phyloP scores from a whole-genome alignment of 1,140 invertebrate species.

The Zophobas atratus region DNA sequence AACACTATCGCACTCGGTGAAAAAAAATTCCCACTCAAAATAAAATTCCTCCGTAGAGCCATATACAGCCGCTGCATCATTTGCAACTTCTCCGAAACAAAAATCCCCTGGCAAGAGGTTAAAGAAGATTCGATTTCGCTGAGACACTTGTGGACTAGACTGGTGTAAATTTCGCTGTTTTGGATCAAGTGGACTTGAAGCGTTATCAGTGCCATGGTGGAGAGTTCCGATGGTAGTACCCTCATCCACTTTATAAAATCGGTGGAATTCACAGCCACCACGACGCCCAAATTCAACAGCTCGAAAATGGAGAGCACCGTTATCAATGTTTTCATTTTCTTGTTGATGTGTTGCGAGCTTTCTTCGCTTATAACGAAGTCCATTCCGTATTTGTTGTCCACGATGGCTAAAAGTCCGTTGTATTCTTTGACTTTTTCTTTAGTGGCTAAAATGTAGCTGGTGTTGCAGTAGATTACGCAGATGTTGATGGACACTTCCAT shows the following conservation, averaged over 20 bases:
- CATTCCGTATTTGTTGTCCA: slow-evolving; percentile 1
- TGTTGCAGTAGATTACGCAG: slow-evolving; percentile 5
- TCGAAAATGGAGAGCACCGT: neutral
- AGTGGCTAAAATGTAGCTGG: neutral
- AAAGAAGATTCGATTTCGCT: neutral
- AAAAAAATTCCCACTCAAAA: neutral
- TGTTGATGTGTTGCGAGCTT: neutral
- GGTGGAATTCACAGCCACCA: neutral
- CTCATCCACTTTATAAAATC: neutral
- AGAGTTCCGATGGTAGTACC: neutral
- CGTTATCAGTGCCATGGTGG: neutral
- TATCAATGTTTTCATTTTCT: neutral
- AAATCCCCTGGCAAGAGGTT: neutral
- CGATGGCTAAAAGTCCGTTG: neutral
- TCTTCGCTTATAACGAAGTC: neutral
- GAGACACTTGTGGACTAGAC: neutral
- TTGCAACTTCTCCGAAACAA: neutral
- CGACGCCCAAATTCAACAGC: neutral
- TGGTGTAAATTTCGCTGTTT: neutral
- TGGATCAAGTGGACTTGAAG: neutral
- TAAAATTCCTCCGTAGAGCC: neutral
- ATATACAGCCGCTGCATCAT: neutral
- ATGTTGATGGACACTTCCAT: neutral
- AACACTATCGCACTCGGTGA: neutral
- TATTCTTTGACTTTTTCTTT: neutral